A percentile compares a stretch with the other conserved stretches of the same genome.
Evolutionary conservation across 2,113 vertebrate species (phyloP).

Genomic region (Cavia aperea): DNA sequence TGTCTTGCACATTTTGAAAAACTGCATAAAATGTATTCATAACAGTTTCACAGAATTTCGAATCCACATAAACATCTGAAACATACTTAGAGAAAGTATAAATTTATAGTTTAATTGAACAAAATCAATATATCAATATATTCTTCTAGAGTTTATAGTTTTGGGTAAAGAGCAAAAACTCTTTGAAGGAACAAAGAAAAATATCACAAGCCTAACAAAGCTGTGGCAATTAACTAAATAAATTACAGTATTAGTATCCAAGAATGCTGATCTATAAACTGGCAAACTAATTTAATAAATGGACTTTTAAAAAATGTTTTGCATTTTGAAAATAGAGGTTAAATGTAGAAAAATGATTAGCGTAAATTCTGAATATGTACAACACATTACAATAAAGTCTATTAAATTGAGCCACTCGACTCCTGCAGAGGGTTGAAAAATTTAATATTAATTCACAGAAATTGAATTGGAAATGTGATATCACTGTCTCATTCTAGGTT

Average conservation of each 20-base stretch:
- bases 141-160: not conserved
- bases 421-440: conserved; percentile 44
- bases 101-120: not conserved
- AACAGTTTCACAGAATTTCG: not conserved
- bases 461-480: conserved; percentile 61
- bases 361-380: conserved; percentile 42
- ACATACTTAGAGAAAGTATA: not conserved
- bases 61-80: not conserved
- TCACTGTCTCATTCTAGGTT: conserved; percentile 33
- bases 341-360: conserved; percentile 30
- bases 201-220: not conserved
- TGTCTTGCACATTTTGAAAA: not conserved
- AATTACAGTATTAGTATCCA: not conserved
- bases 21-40: not conserved
- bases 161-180: not conserved
- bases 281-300: conserved; percentile 55
- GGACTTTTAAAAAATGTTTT: conserved; percentile 9
- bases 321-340: conserved; percentile 43
- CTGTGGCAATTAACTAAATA: not conserved
- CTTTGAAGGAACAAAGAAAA: not conserved
- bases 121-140: not conserved
- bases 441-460: conserved; percentile 62
- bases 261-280: not conserved
- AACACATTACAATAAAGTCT: not conserved
- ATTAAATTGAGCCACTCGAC: conserved; percentile 50